A percentile compares a stretch with the other conserved stretches of the same genome.
Evolutionary conservation across 2,888 invertebrate genomes (phyloP).

Genomic region (Polydesmus complanatus): DNA sequence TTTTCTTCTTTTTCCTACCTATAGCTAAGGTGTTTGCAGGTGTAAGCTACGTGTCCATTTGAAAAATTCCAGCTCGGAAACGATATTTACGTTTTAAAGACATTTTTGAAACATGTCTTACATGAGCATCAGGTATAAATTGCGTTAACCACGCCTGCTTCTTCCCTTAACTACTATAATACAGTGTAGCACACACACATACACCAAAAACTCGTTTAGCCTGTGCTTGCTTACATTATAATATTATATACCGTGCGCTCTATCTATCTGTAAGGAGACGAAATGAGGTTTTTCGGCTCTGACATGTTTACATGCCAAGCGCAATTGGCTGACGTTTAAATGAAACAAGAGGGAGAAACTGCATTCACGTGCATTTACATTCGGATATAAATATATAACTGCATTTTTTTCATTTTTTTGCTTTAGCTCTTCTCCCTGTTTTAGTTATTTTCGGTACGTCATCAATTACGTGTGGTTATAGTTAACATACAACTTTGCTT

Average conservation of each 20-base stretch:
- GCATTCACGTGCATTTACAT: not conserved
- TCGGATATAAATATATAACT: not conserved
- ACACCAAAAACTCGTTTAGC: too few relatives aligned
- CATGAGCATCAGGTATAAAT: not conserved
- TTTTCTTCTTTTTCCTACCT: not conserved
- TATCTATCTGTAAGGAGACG: too few relatives aligned
- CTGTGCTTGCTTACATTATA: too few relatives aligned
- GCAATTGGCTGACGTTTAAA: not conserved
- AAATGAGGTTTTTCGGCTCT: not conserved
- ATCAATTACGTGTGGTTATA: not conserved
- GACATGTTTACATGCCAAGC: not conserved
- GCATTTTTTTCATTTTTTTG: not conserved
- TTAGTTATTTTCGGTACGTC: not conserved
- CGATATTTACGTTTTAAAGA: not conserved
- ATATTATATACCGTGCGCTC: too few relatives aligned
- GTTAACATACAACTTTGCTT: not conserved
- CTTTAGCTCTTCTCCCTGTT: too few relatives aligned
- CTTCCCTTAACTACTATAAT: too few relatives aligned
- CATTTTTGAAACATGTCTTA: not conserved
- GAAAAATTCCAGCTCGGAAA: not conserved
- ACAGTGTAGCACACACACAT: not conserved
- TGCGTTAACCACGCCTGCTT: not conserved
- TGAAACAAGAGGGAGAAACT: not conserved
- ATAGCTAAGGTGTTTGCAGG: not conserved
- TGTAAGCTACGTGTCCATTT: not conserved